Conservation (phyloP, 2,113 vertebrate species). For the Erythrolamprus reginae region DNA sequence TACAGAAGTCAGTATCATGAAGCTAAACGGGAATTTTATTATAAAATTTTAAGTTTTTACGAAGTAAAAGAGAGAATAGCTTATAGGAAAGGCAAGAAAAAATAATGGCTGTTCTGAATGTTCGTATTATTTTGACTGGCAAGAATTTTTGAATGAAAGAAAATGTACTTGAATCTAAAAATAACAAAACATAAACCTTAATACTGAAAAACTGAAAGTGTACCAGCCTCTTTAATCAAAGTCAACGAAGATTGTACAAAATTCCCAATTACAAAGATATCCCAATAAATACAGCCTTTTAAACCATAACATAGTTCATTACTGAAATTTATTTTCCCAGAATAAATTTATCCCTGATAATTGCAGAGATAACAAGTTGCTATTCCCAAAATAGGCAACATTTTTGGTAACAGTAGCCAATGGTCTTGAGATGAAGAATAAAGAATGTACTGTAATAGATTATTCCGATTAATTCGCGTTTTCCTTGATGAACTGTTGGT, state of each 20-base stretch:
- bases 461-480: not conserved
- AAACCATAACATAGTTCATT: not conserved
- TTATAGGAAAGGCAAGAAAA: not conserved
- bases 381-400: not conserved
- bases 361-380: too few species aligned
- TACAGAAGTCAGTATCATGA: not conserved
- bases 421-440: not conserved
- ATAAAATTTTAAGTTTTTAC: not conserved
- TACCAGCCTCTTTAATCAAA: not conserved
- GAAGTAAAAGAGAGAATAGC: not conserved
- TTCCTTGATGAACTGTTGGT: not conserved
- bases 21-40: not conserved
- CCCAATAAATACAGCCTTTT: constrained; percentile 43
- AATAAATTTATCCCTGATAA: not conserved
- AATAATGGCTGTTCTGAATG: not conserved
- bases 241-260: not conserved
- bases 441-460: not conserved
- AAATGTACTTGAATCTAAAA: not conserved
- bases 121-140: not conserved
- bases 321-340: not conserved
- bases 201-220: not conserved
- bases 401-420: not conserved
- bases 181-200: not conserved
- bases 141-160: not conserved
- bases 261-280: constrained; percentile 23